Evolutionary conservation across 2,113 vertebrate species (phyloP), one percentile per base, ranked within the genome.

Genomic region (Sprattus sprattus): DNA sequence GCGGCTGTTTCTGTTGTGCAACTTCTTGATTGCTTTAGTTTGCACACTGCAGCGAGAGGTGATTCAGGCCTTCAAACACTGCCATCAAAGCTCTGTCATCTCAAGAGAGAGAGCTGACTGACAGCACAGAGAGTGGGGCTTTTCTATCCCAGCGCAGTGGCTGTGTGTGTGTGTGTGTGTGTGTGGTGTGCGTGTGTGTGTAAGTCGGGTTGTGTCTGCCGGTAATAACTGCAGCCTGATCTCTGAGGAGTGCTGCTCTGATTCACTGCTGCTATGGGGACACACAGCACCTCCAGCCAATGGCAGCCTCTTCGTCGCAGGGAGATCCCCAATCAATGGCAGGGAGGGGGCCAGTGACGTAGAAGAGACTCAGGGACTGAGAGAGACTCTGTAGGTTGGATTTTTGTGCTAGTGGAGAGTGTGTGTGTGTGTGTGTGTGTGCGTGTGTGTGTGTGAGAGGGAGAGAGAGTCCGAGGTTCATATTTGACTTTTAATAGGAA

Each of bases 321-420:
- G 85, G 89, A 89, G 87, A 92, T 90, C 90, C 90, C 90, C 89
- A 91, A 90, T 92, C 89, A 90, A 84, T 89, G 86, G 71, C 45
- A 67, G 84, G 83, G 84, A 84, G 81, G 88, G 85, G 90, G 87
- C 50, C 87, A 87, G 88, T 92, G 89, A 93, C 50, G 82, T 82
- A 78, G 25, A 71, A 13, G 45, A 52, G 67, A 49, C 57, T 71
- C 64, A 71, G 10, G 25, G 25, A 71, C n/a, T 32, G 25, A 32
- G 64, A 71, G 64, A 71, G 64, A 11, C 6, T 10, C 25, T 71
- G 64, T 71, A 10, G n/a, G 10, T 9, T 71, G 64, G 25, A 7
- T 71, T 28, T 71, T 8, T 10, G 25, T 71, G 7, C n/a, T 71
- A 25, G 9, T 25, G n/a, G 60, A n/a, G 60, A 6, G 25, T 71